Conservation (phyloP, 2,797 vertebrate species). For the Fratercula arctica region DNA sequence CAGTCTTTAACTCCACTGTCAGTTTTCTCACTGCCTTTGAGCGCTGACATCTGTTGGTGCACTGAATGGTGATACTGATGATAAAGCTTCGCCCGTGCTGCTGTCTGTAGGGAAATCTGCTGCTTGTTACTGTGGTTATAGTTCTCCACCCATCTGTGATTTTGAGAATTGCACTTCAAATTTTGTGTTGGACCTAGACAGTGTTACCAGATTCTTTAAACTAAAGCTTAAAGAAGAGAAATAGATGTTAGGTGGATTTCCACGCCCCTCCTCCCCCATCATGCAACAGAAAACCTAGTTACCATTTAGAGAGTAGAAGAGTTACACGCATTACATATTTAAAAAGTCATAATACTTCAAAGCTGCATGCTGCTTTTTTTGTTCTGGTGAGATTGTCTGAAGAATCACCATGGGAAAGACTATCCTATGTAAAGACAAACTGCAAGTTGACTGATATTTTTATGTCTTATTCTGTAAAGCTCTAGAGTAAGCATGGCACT, state of each 20-base stretch:
- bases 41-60: conserved; percentile 43
- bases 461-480: neutral
- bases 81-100: conserved; percentile 11
- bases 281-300: neutral
- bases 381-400: neutral
- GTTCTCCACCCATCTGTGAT: conserved; percentile 80
- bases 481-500: neutral
- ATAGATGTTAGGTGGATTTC: neutral
- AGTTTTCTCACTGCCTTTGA: conserved; percentile 44
- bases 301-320: neutral
- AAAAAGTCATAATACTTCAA: neutral
- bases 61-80: conserved; percentile 5
- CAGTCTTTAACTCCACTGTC: neutral
- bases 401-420: neutral
- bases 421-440: neutral
- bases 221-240: neutral
- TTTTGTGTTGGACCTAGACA: neutral
- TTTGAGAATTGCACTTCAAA: conserved; percentile 73
- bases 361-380: neutral
- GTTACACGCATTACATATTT: neutral
- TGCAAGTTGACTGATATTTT: neutral
- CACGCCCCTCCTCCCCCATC: rapidly evolving
- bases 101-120: conserved; percentile 2
- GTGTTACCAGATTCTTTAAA: neutral
- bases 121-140: conserved; percentile 69